Conservation (phyloP, 2,113 vertebrate genomes). For the Callospermophilus lateralis region DNA sequence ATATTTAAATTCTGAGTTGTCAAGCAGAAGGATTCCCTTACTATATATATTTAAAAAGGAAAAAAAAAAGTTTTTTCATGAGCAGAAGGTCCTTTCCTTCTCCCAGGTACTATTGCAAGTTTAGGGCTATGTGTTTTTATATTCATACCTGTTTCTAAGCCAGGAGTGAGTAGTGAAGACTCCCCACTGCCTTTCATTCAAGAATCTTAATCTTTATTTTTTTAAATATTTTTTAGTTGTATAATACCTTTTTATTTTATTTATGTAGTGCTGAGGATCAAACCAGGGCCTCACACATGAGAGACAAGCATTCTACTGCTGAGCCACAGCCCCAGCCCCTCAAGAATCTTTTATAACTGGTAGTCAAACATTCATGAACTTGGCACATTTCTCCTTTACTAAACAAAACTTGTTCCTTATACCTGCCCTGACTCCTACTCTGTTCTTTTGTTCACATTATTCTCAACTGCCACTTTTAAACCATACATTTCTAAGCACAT, state of each 20-base stretch:
- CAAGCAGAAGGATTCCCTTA: conserved; percentile 24
- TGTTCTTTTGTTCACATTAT: not conserved
- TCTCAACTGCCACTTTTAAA: not conserved
- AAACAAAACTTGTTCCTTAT: not conserved
- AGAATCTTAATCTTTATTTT: conserved; percentile 8
- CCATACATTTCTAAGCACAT: not conserved
- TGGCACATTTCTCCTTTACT: conserved; percentile 17
- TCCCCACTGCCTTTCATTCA: not conserved
- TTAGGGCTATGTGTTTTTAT: conserved; percentile 1
- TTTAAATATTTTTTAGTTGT: too few species aligned
- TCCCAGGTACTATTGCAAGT: conserved; percentile 2
- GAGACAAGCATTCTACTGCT: too few species aligned
- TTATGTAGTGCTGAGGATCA: too few species aligned
- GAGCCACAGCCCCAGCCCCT: not conserved
- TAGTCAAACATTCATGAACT: not conserved
- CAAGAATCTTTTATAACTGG: conserved; percentile 10
- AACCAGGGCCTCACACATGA: too few species aligned
- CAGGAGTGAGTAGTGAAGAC: not conserved
- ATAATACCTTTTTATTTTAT: too few species aligned
- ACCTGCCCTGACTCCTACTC: not conserved
- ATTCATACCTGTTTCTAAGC: not conserved
- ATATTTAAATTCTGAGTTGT: conserved; percentile 54
- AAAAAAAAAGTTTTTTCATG: not conserved
- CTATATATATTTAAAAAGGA: not conserved
- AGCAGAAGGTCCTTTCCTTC: conserved; percentile 1